phyloP scores from a whole-genome alignment of 2,888 invertebrate species.

The Catocala nupta region DNA sequence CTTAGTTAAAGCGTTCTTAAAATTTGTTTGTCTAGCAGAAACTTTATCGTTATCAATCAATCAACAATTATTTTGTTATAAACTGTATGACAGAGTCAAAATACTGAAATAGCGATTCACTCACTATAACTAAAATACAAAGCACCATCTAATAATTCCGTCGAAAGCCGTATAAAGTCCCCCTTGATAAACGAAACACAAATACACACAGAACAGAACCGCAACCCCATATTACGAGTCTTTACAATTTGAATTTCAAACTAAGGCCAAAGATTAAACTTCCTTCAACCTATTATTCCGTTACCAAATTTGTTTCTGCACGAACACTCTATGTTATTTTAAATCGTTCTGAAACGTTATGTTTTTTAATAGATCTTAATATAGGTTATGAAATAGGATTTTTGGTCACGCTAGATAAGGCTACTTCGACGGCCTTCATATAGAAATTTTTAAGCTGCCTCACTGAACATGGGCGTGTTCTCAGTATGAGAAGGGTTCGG shows the following conservation, averaged over 20 bases:
- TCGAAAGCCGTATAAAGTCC: slow-evolving; percentile 2
- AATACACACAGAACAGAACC: slow-evolving; percentile 32
- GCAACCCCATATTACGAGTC: slow-evolving; percentile 42
- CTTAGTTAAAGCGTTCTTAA: no score
- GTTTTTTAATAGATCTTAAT: slow-evolving; percentile 18
- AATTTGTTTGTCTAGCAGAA: no score
- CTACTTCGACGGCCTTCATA: neutral
- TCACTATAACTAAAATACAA: neutral
- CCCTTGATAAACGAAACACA: slow-evolving; percentile 22
- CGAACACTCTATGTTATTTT: slow-evolving; percentile 34
- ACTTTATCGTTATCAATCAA: no score
- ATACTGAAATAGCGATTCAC: no score
- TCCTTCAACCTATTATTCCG: slow-evolving; percentile 46
- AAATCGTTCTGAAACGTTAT: slow-evolving; percentile 17
- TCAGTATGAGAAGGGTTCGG: no score
- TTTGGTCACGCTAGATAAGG: slow-evolving; percentile 1
- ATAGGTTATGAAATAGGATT: neutral
- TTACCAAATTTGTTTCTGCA: slow-evolving; percentile 51
- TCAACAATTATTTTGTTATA: no score
- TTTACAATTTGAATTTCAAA: slow-evolving; percentile 59
- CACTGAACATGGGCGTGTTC: no score
- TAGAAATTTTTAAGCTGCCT: no score
- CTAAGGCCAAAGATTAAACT: slow-evolving; percentile 52
- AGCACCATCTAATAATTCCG: slow-evolving; percentile 7
- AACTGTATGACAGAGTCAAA: no score